Evolutionary conservation across 2,113 vertebrate species (phyloP).

Genomic region (Poecile atricapillus): DNA sequence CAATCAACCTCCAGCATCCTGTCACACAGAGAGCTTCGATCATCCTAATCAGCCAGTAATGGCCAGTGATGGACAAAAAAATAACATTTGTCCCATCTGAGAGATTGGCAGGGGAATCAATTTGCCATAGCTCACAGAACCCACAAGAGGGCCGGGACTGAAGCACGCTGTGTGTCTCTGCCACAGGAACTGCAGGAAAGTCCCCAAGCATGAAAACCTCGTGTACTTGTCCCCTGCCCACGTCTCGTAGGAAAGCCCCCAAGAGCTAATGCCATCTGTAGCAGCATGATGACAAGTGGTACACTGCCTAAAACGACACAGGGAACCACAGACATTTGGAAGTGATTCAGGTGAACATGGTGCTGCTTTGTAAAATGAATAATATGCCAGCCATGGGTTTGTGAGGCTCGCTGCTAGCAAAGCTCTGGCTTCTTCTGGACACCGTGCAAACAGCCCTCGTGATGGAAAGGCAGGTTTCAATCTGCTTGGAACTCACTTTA

Average conservation of each 20-base stretch:
- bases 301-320: constrained; percentile 9
- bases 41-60: not conserved
- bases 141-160: not conserved
- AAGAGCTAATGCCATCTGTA: constrained; percentile 51
- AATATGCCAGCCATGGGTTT: not conserved
- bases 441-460: not conserved
- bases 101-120: not conserved
- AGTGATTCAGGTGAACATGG: constrained; percentile 21
- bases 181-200: not conserved
- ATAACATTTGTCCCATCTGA: not conserved
- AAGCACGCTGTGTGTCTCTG: not conserved
- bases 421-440: not conserved
- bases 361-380: not conserved
- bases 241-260: constrained; percentile 37
- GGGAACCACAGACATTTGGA: constrained; percentile 57
- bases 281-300: constrained; percentile 30
- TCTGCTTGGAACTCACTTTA: not conserved
- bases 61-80: not conserved
- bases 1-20: not conserved
- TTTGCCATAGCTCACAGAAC: not conserved
- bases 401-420: not conserved
- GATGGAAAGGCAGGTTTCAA: not conserved
- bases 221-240: constrained; percentile 36
- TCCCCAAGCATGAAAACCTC: not conserved
- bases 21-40: not conserved